Evolutionary conservation across 2,113 vertebrate species (phyloP).

Genomic region (Brachyhypopomus occidentalis): DNA sequence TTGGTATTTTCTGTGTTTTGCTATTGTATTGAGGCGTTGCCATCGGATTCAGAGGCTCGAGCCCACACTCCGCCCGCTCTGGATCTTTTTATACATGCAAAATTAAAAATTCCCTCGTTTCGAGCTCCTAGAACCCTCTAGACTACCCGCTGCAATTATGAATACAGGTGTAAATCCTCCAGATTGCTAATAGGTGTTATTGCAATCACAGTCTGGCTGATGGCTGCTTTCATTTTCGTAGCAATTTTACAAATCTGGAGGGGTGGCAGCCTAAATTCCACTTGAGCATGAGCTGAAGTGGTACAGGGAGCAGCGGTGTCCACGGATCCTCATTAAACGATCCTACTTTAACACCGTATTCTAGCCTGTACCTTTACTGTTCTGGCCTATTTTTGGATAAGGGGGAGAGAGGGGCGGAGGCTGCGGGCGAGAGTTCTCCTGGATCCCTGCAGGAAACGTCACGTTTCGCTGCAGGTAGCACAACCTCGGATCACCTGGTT

Average conservation of each 20-base stretch:
- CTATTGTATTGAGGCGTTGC: slow-evolving; percentile 69
- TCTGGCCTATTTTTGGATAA: slow-evolving; percentile 47
- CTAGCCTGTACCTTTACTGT: slow-evolving; percentile 27
- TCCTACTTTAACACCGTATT: slow-evolving; percentile 6
- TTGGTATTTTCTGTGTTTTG: slow-evolving; percentile 69
- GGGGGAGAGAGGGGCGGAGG: slow-evolving; percentile 43
- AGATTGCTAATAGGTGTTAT: slow-evolving; percentile 8
- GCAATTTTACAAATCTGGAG: not conserved
- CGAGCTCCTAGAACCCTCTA: not conserved
- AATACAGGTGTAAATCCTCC: not conserved
- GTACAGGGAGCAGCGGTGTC: not conserved
- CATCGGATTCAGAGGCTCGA: slow-evolving; percentile 76
- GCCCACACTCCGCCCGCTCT: slow-evolving; percentile 61
- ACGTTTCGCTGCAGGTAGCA: slow-evolving; percentile 73
- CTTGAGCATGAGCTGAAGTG: not conserved
- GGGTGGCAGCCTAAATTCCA: not conserved
- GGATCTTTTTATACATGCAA: not conserved
- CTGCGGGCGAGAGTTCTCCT: slow-evolving; percentile 72
- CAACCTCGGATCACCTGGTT: slow-evolving; percentile 66
- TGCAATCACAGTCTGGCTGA: slow-evolving; percentile 12
- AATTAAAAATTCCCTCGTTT: not conserved
- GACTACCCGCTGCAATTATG: not conserved
- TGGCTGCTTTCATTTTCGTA: not conserved
- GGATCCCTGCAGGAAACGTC: slow-evolving; percentile 75
- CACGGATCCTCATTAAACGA: slow-evolving; percentile 19